Evolutionary conservation across 2,888 invertebrate species (phyloP).

Genomic region (Parthenolecanium corni): DNA sequence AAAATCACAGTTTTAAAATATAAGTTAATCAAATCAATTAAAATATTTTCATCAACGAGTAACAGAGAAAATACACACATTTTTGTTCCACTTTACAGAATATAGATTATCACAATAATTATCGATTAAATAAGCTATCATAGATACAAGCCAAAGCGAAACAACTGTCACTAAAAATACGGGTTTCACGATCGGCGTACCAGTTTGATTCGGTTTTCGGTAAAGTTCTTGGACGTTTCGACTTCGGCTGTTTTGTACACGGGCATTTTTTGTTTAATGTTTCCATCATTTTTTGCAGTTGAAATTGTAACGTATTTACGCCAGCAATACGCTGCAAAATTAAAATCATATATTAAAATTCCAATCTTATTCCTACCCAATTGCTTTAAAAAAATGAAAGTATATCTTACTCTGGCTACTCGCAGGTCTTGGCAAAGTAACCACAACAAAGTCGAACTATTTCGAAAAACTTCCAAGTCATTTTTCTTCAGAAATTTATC

Average conservation of each 20-base stretch:
- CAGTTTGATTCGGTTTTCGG: constrained; percentile 10
- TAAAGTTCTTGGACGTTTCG: neutral
- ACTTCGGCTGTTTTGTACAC: neutral
- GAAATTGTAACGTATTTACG: neutral
- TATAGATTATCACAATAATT: too few relatives aligned
- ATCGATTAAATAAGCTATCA: constrained; percentile 3
- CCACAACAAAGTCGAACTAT: constrained; percentile 22
- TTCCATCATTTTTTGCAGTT: constrained; percentile 13
- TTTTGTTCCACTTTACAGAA: too few relatives aligned
- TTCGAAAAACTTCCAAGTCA: constrained; percentile 2
- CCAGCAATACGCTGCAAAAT: neutral
- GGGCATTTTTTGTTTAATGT: neutral
- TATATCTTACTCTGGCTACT: constrained; percentile 6
- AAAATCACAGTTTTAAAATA: too few relatives aligned
- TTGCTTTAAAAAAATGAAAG: neutral
- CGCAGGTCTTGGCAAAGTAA: constrained; percentile 11
- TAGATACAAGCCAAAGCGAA: constrained; percentile 6
- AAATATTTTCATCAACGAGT: too few relatives aligned
- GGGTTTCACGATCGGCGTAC: constrained; percentile 5
- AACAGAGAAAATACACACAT: too few relatives aligned
- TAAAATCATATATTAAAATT: neutral
- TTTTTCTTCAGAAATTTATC: neutral
- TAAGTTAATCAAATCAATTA: too few relatives aligned
- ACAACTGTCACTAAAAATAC: constrained; percentile 17
- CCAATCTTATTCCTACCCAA: neutral